Evolutionary conservation across 2,888 invertebrate genomes (phyloP).

Genomic region (Apodemia mormo): DNA sequence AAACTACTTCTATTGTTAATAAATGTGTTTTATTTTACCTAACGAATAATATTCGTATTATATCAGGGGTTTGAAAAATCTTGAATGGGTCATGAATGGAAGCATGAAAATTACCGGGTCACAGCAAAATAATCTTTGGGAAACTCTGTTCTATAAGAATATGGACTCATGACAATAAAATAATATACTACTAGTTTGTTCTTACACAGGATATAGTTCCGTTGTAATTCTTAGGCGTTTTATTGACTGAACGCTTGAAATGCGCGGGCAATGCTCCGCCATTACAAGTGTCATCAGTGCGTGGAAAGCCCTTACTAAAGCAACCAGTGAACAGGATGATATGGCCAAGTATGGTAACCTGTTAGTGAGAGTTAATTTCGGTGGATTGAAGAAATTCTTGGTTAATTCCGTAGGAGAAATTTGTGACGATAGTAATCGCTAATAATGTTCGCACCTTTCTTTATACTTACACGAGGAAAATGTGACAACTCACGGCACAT

Average conservation of each 20-base stretch:
- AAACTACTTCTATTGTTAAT: too few relatives aligned
- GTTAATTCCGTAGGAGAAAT: constrained; percentile 7
- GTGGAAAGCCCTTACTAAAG: constrained; percentile 7
- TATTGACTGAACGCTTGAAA: constrained; percentile 6
- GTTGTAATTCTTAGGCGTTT: neutral
- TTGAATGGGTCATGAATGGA: too few relatives aligned
- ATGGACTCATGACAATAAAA: too few relatives aligned
- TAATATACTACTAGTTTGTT: neutral
- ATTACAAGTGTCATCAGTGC: constrained; percentile 12
- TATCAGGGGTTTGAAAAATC: too few relatives aligned
- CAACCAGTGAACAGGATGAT: constrained; percentile 6
- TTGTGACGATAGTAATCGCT: constrained; percentile 4
- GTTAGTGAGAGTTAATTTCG: constrained; percentile 17
- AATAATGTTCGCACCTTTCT: constrained; percentile 8
- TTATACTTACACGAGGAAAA: neutral
- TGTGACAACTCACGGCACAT: too few relatives aligned
- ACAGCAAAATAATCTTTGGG: too few relatives aligned
- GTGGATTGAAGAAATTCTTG: constrained; percentile 6
- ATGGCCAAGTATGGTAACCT: constrained; percentile 4
- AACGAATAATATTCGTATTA: too few relatives aligned
- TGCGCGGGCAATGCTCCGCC: constrained; percentile 2
- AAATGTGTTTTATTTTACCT: too few relatives aligned
- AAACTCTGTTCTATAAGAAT: neutral
- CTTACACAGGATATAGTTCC: neutral
- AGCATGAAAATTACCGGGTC: too few relatives aligned